Percentiles rank a stretch among this genome's conserved stretches.
These are phyloP conservation scores for Plestiodon gilberti DNA, from an alignment of 2,113 vertebrate genomes.

Conservation along the genomic window DNA sequence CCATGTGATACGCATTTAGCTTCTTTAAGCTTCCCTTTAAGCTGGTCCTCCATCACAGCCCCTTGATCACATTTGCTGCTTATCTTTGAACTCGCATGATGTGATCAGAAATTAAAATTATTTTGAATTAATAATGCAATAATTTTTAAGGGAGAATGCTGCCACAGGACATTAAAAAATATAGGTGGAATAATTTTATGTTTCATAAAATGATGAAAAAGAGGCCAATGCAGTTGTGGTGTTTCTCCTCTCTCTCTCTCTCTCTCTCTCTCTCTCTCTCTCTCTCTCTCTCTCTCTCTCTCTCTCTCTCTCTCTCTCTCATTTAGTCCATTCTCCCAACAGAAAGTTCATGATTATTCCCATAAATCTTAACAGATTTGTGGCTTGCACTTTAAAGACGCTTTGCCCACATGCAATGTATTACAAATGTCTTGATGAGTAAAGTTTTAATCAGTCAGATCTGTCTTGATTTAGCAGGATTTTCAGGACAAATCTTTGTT, in stretches of 20 bases:
- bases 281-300: too few relatives aligned
- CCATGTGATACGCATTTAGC: background rate
- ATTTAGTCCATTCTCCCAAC: constrained; percentile 29
- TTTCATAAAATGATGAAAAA: constrained; percentile 33
- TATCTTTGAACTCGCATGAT: constrained; percentile 17
- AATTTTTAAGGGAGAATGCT: background rate
- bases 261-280: too few relatives aligned
- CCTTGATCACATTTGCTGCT: background rate
- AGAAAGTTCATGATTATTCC: constrained; percentile 49
- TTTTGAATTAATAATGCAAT: constrained; percentile 43
- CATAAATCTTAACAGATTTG: constrained; percentile 49
- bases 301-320: constrained; percentile 30
- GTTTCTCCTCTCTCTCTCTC: constrained; percentile 7
- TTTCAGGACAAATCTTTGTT: constrained; percentile 77
- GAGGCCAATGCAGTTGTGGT: background rate
- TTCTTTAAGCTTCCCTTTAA: constrained; percentile 42
- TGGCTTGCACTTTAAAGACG: constrained; percentile 51
- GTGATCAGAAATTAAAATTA: constrained; percentile 25
- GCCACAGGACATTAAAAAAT: constrained; percentile 20
- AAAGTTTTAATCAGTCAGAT: constrained; percentile 83
- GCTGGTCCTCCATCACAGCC: constrained; percentile 21
- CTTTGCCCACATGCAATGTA: constrained; percentile 41
- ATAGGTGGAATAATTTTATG: constrained; percentile 20
- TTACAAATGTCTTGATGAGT: constrained; percentile 64
- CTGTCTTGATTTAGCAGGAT: constrained; percentile 81